Percentiles rank a stretch among this genome's conserved stretches.
Conservation (phyloP, 2,888 invertebrate species). For the Alsophila aescularia region DNA sequence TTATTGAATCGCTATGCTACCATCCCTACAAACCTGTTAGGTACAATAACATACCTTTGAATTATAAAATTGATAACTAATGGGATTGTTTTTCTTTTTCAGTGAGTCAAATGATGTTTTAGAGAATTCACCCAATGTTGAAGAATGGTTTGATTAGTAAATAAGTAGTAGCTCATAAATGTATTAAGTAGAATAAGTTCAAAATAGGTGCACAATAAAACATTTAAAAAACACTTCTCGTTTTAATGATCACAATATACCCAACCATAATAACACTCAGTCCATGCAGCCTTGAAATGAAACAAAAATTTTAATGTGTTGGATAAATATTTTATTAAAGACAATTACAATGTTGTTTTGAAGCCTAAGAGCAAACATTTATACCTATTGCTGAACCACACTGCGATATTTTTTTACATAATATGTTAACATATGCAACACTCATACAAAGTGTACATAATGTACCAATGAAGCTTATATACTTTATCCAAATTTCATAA, state of each 20-base stretch:
- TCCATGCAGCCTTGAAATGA: constrained; percentile 24
- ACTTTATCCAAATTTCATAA: constrained; percentile 63
- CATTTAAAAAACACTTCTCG: not conserved
- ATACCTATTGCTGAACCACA: constrained; percentile 67
- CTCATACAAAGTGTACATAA: constrained; percentile 55
- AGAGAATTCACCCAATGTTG: constrained; percentile 93
- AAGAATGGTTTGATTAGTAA: constrained; percentile 88
- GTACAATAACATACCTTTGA: too few species aligned
- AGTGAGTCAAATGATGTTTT: constrained; percentile 94
- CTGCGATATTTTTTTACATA: constrained; percentile 66
- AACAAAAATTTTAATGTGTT: constrained; percentile 55
- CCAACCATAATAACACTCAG: not conserved
- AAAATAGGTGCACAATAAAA: constrained; percentile 22
- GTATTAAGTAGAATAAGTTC: constrained; percentile 19
- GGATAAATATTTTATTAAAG: constrained; percentile 82
- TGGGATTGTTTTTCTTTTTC: constrained; percentile 65
- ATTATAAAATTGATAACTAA: too few species aligned
- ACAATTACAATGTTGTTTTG: constrained; percentile 76
- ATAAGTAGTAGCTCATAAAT: constrained; percentile 15
- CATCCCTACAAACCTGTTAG: too few species aligned
- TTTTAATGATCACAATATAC: not conserved
- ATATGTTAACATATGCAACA: constrained; percentile 55
- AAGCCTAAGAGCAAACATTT: constrained; percentile 74
- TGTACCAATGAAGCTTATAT: constrained; percentile 63
- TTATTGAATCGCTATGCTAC: too few species aligned